Conservation (phyloP, 2,797 vertebrate genomes). For the Emys orbicularis region DNA sequence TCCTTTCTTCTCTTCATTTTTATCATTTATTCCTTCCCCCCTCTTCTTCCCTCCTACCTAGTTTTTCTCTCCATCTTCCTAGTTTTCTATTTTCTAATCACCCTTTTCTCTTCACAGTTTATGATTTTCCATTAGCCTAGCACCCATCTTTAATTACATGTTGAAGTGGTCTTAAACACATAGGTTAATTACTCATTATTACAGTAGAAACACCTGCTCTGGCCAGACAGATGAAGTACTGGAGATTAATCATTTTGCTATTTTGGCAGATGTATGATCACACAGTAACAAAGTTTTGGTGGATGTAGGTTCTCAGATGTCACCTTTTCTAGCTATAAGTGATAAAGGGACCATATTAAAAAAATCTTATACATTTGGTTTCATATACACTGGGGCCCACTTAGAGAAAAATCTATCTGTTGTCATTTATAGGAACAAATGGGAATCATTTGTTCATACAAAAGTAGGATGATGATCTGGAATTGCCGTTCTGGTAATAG, state of each 20-base stretch:
- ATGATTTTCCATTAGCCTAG: constrained; percentile 18
- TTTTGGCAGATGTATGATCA: background rate
- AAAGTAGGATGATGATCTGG: background rate
- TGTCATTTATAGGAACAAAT: constrained; percentile 6
- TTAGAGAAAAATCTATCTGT: background rate
- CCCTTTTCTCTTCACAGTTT: background rate
- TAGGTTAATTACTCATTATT: background rate
- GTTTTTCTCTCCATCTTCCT: background rate
- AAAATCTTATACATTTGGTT: background rate
- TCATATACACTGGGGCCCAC: background rate
- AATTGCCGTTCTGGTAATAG: background rate
- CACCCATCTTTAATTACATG: background rate
- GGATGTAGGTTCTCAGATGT: background rate
- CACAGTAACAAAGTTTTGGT: background rate
- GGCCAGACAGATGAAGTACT: background rate
- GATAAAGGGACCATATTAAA: background rate
- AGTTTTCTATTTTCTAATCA: background rate
- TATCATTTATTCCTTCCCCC: background rate
- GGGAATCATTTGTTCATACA: background rate
- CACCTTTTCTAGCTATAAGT: background rate
- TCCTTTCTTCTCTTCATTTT: background rate
- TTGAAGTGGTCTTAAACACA: background rate
- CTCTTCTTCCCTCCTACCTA: background rate
- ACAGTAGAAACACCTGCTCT: background rate
- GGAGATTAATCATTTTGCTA: background rate